These are phyloP conservation scores for Cotesia vestalis DNA, from an alignment of 1,140 invertebrate species.

Conservation along the genomic window DNA sequence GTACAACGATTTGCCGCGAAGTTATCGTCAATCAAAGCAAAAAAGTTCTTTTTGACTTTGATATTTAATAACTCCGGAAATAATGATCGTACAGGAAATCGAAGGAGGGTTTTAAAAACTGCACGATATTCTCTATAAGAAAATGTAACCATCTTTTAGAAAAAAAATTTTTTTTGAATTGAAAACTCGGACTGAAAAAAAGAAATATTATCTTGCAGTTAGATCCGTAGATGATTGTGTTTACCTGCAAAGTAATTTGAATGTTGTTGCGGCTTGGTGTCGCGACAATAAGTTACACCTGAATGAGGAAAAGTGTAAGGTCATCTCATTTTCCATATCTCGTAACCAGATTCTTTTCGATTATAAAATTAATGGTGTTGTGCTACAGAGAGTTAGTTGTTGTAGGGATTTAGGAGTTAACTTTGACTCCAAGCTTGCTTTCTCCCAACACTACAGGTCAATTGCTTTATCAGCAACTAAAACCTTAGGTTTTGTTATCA, in stretches of 20 bases:
- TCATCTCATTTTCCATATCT: background rate
- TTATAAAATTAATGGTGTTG: background rate
- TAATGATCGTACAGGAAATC: too few species aligned
- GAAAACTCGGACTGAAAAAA: too few species aligned
- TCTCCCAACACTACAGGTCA: background rate
- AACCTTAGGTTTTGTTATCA: background rate
- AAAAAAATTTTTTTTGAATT: too few species aligned
- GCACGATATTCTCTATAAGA: too few species aligned
- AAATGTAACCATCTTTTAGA: too few species aligned
- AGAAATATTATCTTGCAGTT: background rate
- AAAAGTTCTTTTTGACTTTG: too few species aligned
- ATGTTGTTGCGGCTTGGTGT: background rate
- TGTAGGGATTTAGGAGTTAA: background rate
- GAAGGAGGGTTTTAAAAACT: too few species aligned
- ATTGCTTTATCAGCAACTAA: background rate
- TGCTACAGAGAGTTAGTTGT: background rate
- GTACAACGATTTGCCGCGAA: too few species aligned
- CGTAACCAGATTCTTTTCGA: background rate
- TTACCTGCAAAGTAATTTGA: background rate
- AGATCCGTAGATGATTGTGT: background rate
- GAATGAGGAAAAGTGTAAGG: background rate
- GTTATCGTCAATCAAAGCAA: too few species aligned
- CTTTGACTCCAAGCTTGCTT: conserved; percentile 15
- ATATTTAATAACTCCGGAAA: too few species aligned
- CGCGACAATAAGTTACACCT: background rate